A percentile compares a stretch with the other conserved stretches of the same genome.
These are phyloP conservation scores for Argyrosomus regius DNA, from an alignment of 2,797 vertebrate genomes.

Conservation along the genomic window DNA sequence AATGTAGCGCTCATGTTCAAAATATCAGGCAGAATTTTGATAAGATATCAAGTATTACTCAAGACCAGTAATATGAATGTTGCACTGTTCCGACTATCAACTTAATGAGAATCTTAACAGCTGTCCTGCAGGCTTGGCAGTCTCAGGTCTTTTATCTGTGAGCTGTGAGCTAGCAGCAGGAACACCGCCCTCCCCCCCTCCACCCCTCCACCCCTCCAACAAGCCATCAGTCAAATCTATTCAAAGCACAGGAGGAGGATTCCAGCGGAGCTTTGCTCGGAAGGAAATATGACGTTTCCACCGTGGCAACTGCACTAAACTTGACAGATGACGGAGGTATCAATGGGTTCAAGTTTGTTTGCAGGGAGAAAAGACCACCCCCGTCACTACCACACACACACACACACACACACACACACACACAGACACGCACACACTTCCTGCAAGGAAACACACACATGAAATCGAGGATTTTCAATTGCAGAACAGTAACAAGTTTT, in stretches of 20 bases:
- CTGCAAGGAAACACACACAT: slow-evolving; percentile 25
- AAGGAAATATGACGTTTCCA: slow-evolving; percentile 51
- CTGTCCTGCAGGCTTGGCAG: slow-evolving; percentile 39
- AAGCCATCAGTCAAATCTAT: slow-evolving; percentile 62
- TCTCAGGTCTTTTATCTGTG: slow-evolving; percentile 45
- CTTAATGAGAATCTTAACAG: slow-evolving; percentile 55
- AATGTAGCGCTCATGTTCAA: neutral
- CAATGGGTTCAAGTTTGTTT: slow-evolving; percentile 39
- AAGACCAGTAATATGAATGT: neutral
- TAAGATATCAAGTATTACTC: neutral
- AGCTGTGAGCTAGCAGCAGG: slow-evolving; percentile 30
- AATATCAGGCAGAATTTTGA: slow-evolving; percentile 1
- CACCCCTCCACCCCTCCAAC: slow-evolving; percentile 12
- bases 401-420: neutral
- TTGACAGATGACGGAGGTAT: slow-evolving; percentile 44
- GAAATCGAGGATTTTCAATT: slow-evolving; percentile 9
- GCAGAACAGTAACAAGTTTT: neutral
- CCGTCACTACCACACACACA: neutral
- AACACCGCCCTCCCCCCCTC: too few relatives aligned
- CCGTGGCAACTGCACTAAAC: slow-evolving; percentile 28
- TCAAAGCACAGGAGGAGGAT: slow-evolving; percentile 57
- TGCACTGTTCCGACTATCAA: slow-evolving; percentile 4
- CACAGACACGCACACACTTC: neutral
- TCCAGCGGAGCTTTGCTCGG: slow-evolving; percentile 42
- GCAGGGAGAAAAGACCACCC: slow-evolving; percentile 11